phyloP scores from a whole-genome alignment of 2,113 vertebrate species.

The Bos taurus region DNA sequence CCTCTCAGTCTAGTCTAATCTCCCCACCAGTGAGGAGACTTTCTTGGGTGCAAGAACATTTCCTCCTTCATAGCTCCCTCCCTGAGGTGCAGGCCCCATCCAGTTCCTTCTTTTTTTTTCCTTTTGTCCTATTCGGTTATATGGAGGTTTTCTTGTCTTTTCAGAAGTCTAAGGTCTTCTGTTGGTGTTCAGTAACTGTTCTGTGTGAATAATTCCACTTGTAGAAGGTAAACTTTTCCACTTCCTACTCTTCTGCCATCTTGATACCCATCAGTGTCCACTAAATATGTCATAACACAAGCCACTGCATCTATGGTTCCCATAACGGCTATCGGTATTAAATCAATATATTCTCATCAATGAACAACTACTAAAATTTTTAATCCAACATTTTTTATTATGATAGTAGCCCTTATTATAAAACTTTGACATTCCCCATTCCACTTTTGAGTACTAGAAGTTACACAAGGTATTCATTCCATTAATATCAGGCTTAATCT shows the following conservation, averaged over 20 bases:
- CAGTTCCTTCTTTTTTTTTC: neutral
- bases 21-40: neutral
- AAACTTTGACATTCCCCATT: neutral
- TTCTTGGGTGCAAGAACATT: neutral
- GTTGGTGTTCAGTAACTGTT: neutral
- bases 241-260: neutral
- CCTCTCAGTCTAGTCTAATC: neutral
- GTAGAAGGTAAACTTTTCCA: neutral
- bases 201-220: neutral
- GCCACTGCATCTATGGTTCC: neutral
- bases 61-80: neutral
- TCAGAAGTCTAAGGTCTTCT: neutral
- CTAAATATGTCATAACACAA: neutral
- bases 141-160: neutral
- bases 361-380: neutral
- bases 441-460: neutral
- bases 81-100: neutral
- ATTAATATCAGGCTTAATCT: neutral
- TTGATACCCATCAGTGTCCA: neutral
- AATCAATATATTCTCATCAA: neutral
- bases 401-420: neutral
- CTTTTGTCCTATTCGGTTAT: neutral
- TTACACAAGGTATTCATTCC: neutral
- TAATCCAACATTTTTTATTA: neutral
- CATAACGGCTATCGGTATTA: accelerated